Conservation (phyloP, 2,113 vertebrate genomes). For the Dromiciops gliroides region DNA sequence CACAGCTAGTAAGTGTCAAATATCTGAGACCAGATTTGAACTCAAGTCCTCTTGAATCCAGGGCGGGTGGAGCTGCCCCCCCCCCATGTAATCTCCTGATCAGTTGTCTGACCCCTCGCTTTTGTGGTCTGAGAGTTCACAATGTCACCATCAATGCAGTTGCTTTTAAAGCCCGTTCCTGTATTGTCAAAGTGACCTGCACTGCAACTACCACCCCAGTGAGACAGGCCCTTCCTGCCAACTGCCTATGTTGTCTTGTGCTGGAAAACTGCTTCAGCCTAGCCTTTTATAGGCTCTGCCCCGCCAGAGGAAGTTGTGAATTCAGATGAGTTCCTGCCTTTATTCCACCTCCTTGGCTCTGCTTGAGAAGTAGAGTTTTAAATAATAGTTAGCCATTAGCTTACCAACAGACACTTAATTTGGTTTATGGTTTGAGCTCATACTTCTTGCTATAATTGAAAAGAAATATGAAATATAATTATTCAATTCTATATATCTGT, state of each 20-base stretch:
- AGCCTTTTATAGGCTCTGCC: background rate
- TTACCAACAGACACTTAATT: background rate
- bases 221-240: no score
- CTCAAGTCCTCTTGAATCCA: no score
- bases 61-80: no score
- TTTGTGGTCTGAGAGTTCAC: no score
- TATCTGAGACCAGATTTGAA: no score
- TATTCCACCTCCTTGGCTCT: background rate
- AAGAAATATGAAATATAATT: conserved; percentile 57
- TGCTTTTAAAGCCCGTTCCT: no score
- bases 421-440: conserved; percentile 3
- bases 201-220: no score
- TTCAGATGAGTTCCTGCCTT: background rate
- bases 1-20: no score
- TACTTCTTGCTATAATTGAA: conserved; percentile 41
- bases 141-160: no score
- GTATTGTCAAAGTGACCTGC: no score
- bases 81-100: no score
- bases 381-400: background rate
- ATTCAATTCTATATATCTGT: conserved; percentile 21
- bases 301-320: background rate
- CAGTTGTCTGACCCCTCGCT: no score
- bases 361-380: background rate
- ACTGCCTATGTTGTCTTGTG: background rate
- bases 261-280: background rate